phyloP scores from a whole-genome alignment of 2,888 invertebrate species.

The Micoletzkya japonica region DNA sequence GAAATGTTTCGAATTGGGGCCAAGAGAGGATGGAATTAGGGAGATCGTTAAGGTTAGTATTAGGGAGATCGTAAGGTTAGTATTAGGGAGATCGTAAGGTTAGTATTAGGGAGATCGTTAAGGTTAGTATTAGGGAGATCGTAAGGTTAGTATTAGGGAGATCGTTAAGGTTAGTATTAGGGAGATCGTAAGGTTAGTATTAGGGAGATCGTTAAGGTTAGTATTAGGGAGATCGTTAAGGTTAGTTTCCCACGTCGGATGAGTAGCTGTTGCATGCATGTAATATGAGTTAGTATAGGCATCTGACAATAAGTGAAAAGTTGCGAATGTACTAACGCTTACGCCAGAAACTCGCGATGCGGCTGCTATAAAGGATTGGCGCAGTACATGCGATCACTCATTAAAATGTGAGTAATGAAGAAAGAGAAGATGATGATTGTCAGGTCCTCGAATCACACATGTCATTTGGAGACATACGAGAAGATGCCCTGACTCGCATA shows the following conservation, averaged over 20 bases:
- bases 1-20: constrained; percentile 52
- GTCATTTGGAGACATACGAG: constrained; percentile 37
- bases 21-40: constrained; percentile 55
- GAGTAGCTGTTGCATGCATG: no score
- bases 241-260: no score
- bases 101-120: constrained; percentile 44
- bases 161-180: neutral
- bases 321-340: no score
- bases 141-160: constrained; percentile 2
- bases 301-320: no score
- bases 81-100: constrained; percentile 35
- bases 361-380: no score
- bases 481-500: constrained; percentile 74
- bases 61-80: neutral
- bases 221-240: no score
- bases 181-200: neutral
- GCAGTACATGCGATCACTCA: neutral
- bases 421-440: neutral
- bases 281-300: no score
- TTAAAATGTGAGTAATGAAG: neutral
- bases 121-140: no score
- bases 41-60: constrained; percentile 43
- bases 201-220: no score
- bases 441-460: constrained; percentile 34
- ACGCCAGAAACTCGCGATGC: no score